Base-by-base conservation (phyloP, 1,140 invertebrate species). In the Frieseomelitta varia region DNA sequence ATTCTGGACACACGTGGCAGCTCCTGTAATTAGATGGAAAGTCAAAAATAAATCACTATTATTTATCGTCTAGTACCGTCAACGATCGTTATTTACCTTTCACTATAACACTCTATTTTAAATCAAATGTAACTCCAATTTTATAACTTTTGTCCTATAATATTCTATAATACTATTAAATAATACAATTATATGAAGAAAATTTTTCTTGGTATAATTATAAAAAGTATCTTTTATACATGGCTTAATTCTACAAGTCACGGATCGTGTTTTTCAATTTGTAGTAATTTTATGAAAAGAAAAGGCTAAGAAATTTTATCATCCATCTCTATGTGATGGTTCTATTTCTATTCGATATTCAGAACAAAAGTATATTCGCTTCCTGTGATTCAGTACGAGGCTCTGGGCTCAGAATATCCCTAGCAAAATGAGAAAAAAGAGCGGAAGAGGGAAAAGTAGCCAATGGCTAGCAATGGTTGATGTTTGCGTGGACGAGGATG, bases 31-130 rank as follows among this genome's bases (percentile, higher is more conserved):
- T 84, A 51, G 24, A 79, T 47, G 21, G 17, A 61, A 73, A 72
- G n/a, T 77, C 75, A n/a, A 47, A 65, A 77, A 77, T 77, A 77
- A 93, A 92, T 87, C 85, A 87, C 84, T 83, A 91, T 92, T 93
- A 93, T 93, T 93, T 92, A 93, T 92, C 91, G 87, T 88, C 79
- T 21, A 58, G 2, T 24, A 55, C 6, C 21, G n/a, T 19, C 0
- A 27, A 53, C 4, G 27, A 30, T 8, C 17, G 19, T 78, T 17
- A 68, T 78, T 83, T 69, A 78, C 74, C 74, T 39, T 68, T 12
- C 61, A 56, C 24, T 15, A 14, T 12, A 11, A 21, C 15, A 11
- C 6, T 47, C 4, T 30, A 15, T 24, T 58, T 27, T 17, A 55
- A 21, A 55, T 77, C 15, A 47, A 71, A 71, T 47, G 15, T 1